Evolutionary conservation across 2,113 vertebrate genomes (phyloP), one percentile per base, ranked within the genome.

Genomic region (Dinomys branickii): DNA sequence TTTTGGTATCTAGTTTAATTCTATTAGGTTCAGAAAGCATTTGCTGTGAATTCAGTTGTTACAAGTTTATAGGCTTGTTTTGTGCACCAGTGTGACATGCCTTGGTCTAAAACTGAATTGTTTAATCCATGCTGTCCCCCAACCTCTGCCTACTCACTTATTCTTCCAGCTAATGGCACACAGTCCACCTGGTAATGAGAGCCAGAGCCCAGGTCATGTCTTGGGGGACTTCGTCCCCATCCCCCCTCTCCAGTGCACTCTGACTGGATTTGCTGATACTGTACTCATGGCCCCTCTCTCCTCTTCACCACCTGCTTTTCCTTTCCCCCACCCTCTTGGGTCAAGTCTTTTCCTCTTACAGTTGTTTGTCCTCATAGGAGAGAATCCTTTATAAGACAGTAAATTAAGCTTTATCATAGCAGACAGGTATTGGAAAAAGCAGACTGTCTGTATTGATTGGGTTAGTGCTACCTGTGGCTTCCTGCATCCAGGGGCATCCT

Each of bases 1-100:
- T 91, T 75, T 44, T 86, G 50, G 22, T 30, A 41, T 77, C 35
- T 52, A 67, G 56, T 54, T 47, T 90, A 47, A 85, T 71, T 90
- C 50, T 56, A 13, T 75, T 88, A 44, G 35, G 12, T 77, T 84
- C 67, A 67, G 58, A 65, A 88, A 78, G 59, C 35, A 67, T 14
- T 56, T 3, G 35, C 50, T 30, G 41, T 16, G 10, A 58, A 56
- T 92, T 71, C 28, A 41, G 10, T 83, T 91, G 52, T 86, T 84
- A 67, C 28, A n/a, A 28, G 69, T 52, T 61, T 41, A 12, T 52
- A 13, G 50, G 41, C 19, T 82, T n/a, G 7, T n/a, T 78, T 85
- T 67, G 14, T 59, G 20, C 71, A 11, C 50, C 19, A 56, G 35
- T n/a, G 10, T 52, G 58, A 35, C 56, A 75, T 88, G 7, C 38